A percentile compares a stretch with the other conserved stretches of the same genome.
phyloP scores from a whole-genome alignment of 2,797 vertebrate genomes.

The Sebastes umbrosus region DNA sequence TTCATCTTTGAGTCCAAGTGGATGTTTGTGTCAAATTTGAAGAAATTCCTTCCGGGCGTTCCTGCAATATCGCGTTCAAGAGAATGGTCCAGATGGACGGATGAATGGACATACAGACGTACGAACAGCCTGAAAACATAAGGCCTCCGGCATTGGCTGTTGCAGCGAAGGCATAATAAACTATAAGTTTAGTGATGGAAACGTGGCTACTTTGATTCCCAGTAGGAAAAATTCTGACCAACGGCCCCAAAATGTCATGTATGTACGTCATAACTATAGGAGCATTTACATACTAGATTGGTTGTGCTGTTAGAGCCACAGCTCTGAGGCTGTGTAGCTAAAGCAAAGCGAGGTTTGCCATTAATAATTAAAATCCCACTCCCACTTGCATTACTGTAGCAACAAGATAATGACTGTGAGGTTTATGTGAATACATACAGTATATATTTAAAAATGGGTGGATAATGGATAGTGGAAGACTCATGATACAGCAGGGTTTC shows the following conservation, averaged over 20 bases:
- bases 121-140: too few relatives aligned
- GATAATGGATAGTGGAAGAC: not conserved
- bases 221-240: not conserved
- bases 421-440: not conserved
- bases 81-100: too few relatives aligned
- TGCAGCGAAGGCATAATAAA: not conserved
- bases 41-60: too few relatives aligned
- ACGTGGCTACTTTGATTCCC: not conserved
- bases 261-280: not conserved
- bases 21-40: too few relatives aligned
- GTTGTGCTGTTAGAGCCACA: not conserved
- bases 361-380: slow-evolving; percentile 8
- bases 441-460: not conserved
- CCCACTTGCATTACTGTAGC: not conserved
- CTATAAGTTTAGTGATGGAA: not conserved
- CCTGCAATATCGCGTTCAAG: too few relatives aligned
- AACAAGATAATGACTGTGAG: slow-evolving; percentile 2
- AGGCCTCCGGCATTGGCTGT: too few relatives aligned
- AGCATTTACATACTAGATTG: not conserved
- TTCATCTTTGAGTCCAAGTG: too few relatives aligned
- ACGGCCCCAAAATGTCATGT: not conserved
- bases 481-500: not conserved
- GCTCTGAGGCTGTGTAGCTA: not conserved
- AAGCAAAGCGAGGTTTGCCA: not conserved
- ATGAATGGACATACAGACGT: too few relatives aligned